phyloP scores from a whole-genome alignment of 2,797 vertebrate genomes.

The Rhabdomys pumilio region DNA sequence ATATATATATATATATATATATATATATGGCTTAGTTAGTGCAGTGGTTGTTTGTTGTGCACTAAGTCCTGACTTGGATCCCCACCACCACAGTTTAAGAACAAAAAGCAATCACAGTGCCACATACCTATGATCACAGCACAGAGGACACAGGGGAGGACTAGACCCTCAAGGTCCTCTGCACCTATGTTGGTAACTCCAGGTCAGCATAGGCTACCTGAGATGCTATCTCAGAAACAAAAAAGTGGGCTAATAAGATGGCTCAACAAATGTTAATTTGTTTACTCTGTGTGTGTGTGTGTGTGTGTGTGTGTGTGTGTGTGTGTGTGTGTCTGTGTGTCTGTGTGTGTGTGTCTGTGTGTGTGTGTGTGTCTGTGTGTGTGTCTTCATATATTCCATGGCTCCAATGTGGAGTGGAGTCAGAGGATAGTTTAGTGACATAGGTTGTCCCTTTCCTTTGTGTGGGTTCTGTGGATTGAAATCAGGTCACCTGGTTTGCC shows the following conservation, averaged over 20 bases:
- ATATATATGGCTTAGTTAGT: no score
- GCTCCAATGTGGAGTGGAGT: background rate
- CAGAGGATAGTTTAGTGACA: background rate
- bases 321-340: no score
- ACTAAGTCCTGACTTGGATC: no score
- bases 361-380: no score
- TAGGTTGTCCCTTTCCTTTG: background rate
- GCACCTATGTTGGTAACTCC: no score
- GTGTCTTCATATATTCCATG: background rate
- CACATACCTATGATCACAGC: background rate
- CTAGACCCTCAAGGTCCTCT: background rate
- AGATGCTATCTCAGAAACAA: background rate
- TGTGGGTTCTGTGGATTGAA: background rate
- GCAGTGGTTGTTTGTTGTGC: no score
- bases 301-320: no score
- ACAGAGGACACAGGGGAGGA: no score
- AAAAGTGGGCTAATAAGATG: background rate
- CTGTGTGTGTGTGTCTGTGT: no score
- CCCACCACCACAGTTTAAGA: background rate
- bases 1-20: no score
- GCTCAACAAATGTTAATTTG: background rate
- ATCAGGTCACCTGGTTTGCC: background rate
- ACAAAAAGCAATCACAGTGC: background rate
- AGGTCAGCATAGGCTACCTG: background rate
- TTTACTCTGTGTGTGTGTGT: no score